These are phyloP conservation scores for Ischnura elegans DNA, from an alignment of 2,888 invertebrate species.

Conservation along the genomic window DNA sequence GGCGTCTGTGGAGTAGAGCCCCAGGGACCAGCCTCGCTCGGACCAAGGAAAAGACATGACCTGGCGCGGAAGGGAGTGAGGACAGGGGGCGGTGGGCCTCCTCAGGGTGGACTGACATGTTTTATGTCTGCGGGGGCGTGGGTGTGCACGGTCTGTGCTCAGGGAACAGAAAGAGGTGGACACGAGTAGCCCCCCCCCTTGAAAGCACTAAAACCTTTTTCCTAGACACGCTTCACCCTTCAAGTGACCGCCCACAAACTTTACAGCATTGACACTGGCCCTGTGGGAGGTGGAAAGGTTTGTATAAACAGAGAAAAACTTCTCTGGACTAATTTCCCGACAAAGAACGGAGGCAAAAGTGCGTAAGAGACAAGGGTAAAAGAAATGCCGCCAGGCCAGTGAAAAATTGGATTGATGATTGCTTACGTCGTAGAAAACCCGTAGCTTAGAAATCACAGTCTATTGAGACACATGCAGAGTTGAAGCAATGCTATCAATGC, in stretches of 20 bases:
- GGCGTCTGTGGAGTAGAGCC: neutral
- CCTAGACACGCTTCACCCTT: slow-evolving; percentile 55
- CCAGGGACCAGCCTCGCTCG: neutral
- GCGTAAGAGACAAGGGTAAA: neutral
- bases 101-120: slow-evolving; percentile 48
- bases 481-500: no score
- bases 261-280: slow-evolving; percentile 53
- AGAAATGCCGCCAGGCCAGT: neutral
- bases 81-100: neutral
- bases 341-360: slow-evolving; percentile 49
- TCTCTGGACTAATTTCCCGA: slow-evolving; percentile 47
- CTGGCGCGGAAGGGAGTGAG: neutral
- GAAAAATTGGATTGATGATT: neutral
- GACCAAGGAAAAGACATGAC: neutral
- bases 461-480: no score
- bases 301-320: slow-evolving; percentile 50
- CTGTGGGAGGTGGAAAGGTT: slow-evolving; percentile 56
- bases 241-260: slow-evolving; percentile 64
- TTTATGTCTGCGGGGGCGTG: slow-evolving; percentile 59
- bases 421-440: neutral
- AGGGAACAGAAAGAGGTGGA: slow-evolving; percentile 55
- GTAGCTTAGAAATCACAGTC: no score
- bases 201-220: slow-evolving; percentile 7
- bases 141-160: slow-evolving; percentile 42
- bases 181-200: neutral